A percentile compares a stretch with the other conserved stretches of the same genome.
These are phyloP conservation scores for Neomonachus schauinslandi DNA, from an alignment of 2,113 vertebrate species.

Conservation along the genomic window DNA sequence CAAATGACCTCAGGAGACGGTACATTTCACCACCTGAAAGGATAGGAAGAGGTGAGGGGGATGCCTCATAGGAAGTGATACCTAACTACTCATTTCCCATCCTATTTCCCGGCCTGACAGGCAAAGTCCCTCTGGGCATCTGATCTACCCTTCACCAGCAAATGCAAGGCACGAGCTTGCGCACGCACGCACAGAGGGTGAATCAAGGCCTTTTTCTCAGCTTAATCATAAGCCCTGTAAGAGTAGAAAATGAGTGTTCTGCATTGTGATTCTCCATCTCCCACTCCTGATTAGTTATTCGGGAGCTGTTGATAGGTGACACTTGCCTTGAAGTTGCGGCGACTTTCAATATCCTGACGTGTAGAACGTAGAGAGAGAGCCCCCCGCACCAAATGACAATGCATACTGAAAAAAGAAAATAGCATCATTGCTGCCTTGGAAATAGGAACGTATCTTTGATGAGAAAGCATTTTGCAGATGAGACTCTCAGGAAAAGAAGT, in stretches of 20 bases:
- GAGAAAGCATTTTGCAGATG: not conserved
- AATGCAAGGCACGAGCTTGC: not conserved
- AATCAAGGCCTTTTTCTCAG: not conserved
- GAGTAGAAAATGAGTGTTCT: not conserved
- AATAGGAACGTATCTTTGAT: not conserved
- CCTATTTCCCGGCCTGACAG: not conserved
- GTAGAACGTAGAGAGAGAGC: not conserved
- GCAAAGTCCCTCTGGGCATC: not conserved
- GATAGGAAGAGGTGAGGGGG: not conserved
- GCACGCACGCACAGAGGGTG: not conserved
- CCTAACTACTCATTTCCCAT: not conserved
- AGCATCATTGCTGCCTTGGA: not conserved
- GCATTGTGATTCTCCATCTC: not conserved
- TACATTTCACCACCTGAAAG: not conserved
- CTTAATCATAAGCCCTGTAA: not conserved
- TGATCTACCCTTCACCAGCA: not conserved
- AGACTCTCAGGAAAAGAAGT: not conserved
- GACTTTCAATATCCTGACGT: slow-evolving; percentile 56
- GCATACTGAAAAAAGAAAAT: not conserved
- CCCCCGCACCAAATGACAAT: slow-evolving; percentile 49
- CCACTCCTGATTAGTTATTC: slow-evolving; percentile 54
- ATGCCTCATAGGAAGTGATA: not conserved
- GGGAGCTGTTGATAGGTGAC: slow-evolving; percentile 1
- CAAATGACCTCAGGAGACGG: not conserved
- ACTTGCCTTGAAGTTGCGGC: not conserved